phyloP scores from a whole-genome alignment of 2,888 invertebrate genomes.

The Rhagonycha fulva region DNA sequence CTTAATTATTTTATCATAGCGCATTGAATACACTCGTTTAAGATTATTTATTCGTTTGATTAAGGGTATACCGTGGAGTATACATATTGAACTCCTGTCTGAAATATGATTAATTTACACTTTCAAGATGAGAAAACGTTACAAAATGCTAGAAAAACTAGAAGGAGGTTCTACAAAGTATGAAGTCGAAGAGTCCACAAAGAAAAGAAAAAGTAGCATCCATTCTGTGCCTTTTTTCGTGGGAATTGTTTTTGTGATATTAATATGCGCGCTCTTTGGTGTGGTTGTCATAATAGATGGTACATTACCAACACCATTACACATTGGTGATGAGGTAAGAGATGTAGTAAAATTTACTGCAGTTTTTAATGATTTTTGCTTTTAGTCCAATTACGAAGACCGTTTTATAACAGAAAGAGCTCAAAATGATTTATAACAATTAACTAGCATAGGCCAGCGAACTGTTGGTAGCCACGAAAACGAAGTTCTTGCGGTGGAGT shows the following conservation, averaged over 20 bases:
- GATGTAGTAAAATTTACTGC: not conserved
- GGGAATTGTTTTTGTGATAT: constrained; percentile 20
- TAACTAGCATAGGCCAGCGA: constrained; percentile 71
- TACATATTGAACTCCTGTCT: too few species aligned
- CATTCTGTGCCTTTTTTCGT: constrained; percentile 21
- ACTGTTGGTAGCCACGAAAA: constrained; percentile 81
- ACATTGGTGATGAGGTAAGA: constrained; percentile 4
- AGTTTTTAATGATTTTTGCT: constrained; percentile 13
- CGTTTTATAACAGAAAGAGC: constrained; percentile 74
- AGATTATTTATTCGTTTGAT: too few species aligned
- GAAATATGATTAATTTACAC: not conserved
- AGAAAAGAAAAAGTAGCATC: constrained; percentile 15
- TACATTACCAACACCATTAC: constrained; percentile 25
- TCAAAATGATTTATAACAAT: constrained; percentile 61
- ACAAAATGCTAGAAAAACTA: not conserved
- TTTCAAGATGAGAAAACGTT: constrained; percentile 15
- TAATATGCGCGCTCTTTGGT: constrained; percentile 23
- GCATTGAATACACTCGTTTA: too few species aligned
- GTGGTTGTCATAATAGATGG: constrained; percentile 19
- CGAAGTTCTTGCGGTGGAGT: constrained; percentile 71
- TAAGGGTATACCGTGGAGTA: too few species aligned
- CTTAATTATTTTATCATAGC: too few species aligned
- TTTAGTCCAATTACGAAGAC: constrained; percentile 50
- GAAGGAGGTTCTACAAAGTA: not conserved
- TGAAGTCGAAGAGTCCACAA: constrained; percentile 4